Percentiles rank a stretch among this genome's conserved stretches.
phyloP scores from a whole-genome alignment of 2,113 vertebrate genomes.

The Gobiocypris rarus region DNA sequence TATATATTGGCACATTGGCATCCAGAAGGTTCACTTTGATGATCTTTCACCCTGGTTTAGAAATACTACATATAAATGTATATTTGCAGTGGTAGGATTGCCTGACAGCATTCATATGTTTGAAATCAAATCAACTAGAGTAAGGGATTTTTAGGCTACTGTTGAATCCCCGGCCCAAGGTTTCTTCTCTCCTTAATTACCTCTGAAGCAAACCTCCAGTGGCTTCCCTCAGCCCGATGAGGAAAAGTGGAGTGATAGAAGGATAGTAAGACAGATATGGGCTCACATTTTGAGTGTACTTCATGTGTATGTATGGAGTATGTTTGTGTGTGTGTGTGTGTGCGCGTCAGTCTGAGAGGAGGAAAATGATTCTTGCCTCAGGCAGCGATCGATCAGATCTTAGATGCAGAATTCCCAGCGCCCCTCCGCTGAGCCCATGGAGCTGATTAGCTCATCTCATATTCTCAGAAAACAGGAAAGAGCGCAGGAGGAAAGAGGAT shows the following conservation, averaged over 20 bases:
- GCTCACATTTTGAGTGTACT: slow-evolving; percentile 9
- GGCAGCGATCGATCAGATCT: slow-evolving; percentile 75
- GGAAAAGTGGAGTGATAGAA: not conserved
- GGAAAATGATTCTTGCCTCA: slow-evolving; percentile 67
- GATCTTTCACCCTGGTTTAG: not conserved
- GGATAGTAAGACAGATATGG: not conserved
- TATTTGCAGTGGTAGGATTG: not conserved
- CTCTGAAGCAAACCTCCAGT: slow-evolving; percentile 57
- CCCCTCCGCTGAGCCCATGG: slow-evolving; percentile 69
- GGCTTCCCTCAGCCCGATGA: not conserved
- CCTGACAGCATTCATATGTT: slow-evolving; percentile 4
- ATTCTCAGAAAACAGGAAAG: slow-evolving; percentile 62
- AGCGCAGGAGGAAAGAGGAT: slow-evolving; percentile 43
- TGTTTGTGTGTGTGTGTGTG: slow-evolving; percentile 35
- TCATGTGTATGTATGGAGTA: slow-evolving; percentile 22
- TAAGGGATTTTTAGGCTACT: slow-evolving; percentile 49
- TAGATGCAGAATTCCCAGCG: slow-evolving; percentile 72
- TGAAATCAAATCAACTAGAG: not conserved
- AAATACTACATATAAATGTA: not conserved
- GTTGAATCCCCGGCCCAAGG: slow-evolving; percentile 36
- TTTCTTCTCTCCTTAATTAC: slow-evolving; percentile 70
- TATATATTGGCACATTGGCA: too few species aligned
- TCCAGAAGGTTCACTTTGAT: not conserved
- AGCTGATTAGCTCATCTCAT: slow-evolving; percentile 76
- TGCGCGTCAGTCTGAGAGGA: slow-evolving; percentile 50